phyloP scores from a whole-genome alignment of 1,140 invertebrate species.

The Homarus americanus region DNA sequence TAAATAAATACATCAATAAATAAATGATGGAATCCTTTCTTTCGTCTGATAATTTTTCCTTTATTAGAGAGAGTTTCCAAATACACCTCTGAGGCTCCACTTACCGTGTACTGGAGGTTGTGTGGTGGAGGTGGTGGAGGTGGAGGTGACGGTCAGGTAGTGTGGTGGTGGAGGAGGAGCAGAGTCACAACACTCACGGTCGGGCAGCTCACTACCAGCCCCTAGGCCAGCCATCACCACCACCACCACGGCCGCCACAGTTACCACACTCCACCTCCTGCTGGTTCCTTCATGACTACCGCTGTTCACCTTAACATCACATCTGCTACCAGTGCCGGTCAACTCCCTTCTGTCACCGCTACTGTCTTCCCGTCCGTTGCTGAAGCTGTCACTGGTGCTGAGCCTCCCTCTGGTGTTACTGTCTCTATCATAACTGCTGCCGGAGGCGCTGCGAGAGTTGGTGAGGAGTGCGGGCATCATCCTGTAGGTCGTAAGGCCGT shows the following conservation, averaged over 20 bases:
- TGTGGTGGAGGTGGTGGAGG: conserved; percentile 36
- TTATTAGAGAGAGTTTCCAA: too few species aligned
- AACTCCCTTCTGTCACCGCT: too few species aligned
- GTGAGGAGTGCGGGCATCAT: background rate
- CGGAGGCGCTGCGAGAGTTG: background rate
- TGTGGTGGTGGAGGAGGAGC: conserved; percentile 42
- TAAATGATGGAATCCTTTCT: too few species aligned
- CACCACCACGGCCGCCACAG: conserved; percentile 15
- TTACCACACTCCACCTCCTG: background rate
- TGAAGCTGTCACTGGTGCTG: too few species aligned
- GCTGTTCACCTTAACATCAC: background rate
- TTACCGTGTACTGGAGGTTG: conserved; percentile 35
- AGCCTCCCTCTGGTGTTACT: too few species aligned
- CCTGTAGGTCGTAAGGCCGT: background rate
- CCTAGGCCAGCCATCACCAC: background rate
- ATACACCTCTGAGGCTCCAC: too few species aligned
- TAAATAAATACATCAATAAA: too few species aligned
- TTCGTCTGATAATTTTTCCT: too few species aligned
- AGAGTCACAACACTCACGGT: conserved; percentile 45
- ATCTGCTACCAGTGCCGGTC: background rate
- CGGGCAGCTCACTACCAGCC: conserved; percentile 22
- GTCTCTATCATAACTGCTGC: background rate
- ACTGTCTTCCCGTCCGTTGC: too few species aligned
- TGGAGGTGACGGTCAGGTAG: conserved; percentile 46
- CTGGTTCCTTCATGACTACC: background rate